Evolutionary conservation across 35 echinoderm and acorn worm genomes (phyloP).

Genomic region (Ophiothrix spiculata): DNA sequence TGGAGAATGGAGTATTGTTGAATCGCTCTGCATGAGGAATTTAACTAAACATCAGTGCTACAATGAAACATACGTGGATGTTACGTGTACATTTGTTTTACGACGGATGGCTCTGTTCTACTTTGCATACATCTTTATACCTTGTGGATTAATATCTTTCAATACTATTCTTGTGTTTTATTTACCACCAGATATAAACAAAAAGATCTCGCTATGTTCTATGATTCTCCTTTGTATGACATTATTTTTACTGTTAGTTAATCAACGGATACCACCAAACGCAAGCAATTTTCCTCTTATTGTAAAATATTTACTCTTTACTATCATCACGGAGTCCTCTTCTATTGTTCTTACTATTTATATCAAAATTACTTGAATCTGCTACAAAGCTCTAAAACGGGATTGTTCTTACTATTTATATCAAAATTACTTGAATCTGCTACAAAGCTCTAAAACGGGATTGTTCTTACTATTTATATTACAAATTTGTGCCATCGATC

Average conservation of each 20-base stretch:
- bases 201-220: slow-evolving; percentile 94
- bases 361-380: too few species aligned
- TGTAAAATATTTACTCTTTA: slow-evolving; percentile 89
- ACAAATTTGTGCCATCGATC: slow-evolving; percentile 77
- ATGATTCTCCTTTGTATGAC: slow-evolving; percentile 88
- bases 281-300: slow-evolving; percentile 81
- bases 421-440: too few species aligned
- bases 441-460: too few species aligned
- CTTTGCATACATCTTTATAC: slow-evolving; percentile 84
- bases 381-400: too few species aligned
- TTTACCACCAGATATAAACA: slow-evolving; percentile 83
- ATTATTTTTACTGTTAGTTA: slow-evolving; percentile 85
- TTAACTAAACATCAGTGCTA: slow-evolving; percentile 66
- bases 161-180: slow-evolving; percentile 95
- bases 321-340: slow-evolving; percentile 74
- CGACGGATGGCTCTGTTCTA: slow-evolving; percentile 84
- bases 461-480: slow-evolving; percentile 73
- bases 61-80: slow-evolving; percentile 70
- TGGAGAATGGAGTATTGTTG: slow-evolving; percentile 76
- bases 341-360: slow-evolving; percentile 76
- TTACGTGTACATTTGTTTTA: slow-evolving; percentile 79
- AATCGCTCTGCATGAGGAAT: slow-evolving; percentile 52
- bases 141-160: slow-evolving; percentile 93
- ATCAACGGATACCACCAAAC: slow-evolving; percentile 83
- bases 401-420: slow-evolving; percentile 73